phyloP scores from a whole-genome alignment of 92 coral and sea anemone genomes.

The Montipora capitata region DNA sequence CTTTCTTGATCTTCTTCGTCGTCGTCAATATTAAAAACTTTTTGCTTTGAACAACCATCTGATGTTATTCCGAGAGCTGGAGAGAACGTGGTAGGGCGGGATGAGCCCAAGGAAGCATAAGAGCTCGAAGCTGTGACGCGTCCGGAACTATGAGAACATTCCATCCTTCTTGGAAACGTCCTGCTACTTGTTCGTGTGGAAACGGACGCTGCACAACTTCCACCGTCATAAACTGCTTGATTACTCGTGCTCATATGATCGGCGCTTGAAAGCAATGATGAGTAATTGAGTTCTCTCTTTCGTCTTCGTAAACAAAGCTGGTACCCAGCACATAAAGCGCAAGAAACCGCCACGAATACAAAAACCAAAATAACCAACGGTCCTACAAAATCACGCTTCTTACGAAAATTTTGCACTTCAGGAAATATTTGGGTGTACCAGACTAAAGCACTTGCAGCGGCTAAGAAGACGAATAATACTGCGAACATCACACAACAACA shows the following conservation, averaged over 20 bases:
- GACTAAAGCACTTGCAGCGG: background rate
- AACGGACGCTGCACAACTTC: constrained; percentile 17
- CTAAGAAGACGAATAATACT: constrained; percentile 1
- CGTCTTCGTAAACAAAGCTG: background rate
- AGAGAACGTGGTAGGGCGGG: background rate
- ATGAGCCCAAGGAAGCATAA: background rate
- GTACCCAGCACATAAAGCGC: constrained; percentile 11
- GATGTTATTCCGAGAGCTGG: background rate
- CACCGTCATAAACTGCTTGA: background rate
- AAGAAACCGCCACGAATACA: background rate
- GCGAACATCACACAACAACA: constrained; percentile 31
- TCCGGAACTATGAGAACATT: constrained; percentile 10
- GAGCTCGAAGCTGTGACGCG: constrained; percentile 27
- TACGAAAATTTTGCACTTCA: background rate
- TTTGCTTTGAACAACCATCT: constrained; percentile 6
- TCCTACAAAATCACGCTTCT: constrained; percentile 56
- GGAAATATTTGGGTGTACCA: constrained; percentile 1
- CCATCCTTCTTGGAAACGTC: background rate
- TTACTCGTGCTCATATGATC: background rate
- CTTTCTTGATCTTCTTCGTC: background rate
- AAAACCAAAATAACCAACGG: constrained; percentile 30
- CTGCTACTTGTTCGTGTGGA: background rate
- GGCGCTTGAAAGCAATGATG: background rate
- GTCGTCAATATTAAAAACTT: background rate
- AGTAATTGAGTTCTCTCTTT: background rate